Evolutionary conservation across 2,113 vertebrate genomes (phyloP), one percentile per base, ranked within the genome.

Genomic region (Ceratotherium simum): DNA sequence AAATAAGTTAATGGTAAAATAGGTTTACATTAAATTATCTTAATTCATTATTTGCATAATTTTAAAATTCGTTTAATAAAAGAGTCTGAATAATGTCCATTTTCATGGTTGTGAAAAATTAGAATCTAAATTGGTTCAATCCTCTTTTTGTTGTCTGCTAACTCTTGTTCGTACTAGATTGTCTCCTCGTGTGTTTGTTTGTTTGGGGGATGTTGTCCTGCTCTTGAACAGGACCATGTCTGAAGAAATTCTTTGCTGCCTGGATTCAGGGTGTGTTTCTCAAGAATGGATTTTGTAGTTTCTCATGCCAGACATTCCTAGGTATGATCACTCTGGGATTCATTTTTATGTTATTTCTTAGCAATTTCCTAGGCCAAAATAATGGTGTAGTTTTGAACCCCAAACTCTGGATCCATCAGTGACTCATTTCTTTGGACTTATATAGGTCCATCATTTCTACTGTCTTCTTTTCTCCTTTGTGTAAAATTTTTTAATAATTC

Each of bases 311-410:
- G 60, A 75, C 51, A 42, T 90, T 90, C 36, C 56, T 86, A 31
- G 25, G 31, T 75, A 36, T 60, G 10, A 51, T 65, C 33, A 78
- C 14, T 39, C 25, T 36, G 36, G 17, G 14, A 46, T 70, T 88
- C 36, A 94, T 54, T 96, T 94, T 83, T 94, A 17, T 95, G 39
- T 85, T 93, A 83, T 88, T 84, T 92, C 48, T 89, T 91, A 73
- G 42, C n/a, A 87, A 23, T 88, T 96, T 93, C 46, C 56, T 78
- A 76, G 48, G 21, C 73, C 67, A 89, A 56, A 69, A 84, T 80
- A 90, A 36, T 48, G 5, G n/a, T 76, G 33, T 90, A 3, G 39
- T 73, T 96, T 84, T 92, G 67, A 92, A 86, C 20, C 36, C 46
- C 54, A 93, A 79, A 75, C 27, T 90, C 51, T 92, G 9, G 21